Evolutionary conservation across 64 coral and sea anemone species (phyloP).

Genomic region (Acropora tenuis): DNA sequence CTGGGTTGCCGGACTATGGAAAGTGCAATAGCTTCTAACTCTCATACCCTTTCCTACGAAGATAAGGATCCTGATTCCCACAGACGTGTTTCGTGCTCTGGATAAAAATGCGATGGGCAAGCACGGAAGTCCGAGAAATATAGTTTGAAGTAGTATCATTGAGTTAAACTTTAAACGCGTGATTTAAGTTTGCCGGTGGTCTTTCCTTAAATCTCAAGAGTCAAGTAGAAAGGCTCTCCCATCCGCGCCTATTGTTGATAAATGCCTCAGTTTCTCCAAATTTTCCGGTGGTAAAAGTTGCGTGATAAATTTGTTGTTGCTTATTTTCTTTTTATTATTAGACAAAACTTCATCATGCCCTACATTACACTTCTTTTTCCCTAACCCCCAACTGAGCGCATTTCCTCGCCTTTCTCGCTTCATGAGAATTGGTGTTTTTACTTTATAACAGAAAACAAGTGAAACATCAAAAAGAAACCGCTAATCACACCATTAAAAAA

Average conservation of each 20-base stretch:
- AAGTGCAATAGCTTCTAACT: too few species aligned
- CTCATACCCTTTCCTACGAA: too few species aligned
- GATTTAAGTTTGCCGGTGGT: neutral
- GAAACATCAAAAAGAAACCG: slow-evolving; percentile 29
- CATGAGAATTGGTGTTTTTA: neutral
- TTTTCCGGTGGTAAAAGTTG: neutral
- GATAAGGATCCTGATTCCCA: too few species aligned
- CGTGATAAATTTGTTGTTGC: neutral
- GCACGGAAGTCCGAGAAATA: too few species aligned
- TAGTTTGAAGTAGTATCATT: too few species aligned
- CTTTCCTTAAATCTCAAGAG: neutral
- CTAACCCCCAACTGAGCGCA: neutral
- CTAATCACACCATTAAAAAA: neutral
- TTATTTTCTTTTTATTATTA: neutral
- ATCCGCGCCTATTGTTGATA: neutral
- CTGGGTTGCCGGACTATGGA: too few species aligned
- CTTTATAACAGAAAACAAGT: slow-evolving; percentile 6
- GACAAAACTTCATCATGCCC: neutral
- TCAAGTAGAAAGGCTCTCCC: too few species aligned
- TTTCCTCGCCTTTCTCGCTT: too few species aligned
- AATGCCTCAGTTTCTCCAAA: neutral
- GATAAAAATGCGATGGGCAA: too few species aligned
- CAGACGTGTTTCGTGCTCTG: too few species aligned
- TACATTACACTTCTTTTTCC: neutral
- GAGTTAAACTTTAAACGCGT: too few species aligned